Evolutionary conservation across 2,113 vertebrate genomes (phyloP), one percentile per base, ranked within the genome.

Genomic region (Ameiurus melas): DNA sequence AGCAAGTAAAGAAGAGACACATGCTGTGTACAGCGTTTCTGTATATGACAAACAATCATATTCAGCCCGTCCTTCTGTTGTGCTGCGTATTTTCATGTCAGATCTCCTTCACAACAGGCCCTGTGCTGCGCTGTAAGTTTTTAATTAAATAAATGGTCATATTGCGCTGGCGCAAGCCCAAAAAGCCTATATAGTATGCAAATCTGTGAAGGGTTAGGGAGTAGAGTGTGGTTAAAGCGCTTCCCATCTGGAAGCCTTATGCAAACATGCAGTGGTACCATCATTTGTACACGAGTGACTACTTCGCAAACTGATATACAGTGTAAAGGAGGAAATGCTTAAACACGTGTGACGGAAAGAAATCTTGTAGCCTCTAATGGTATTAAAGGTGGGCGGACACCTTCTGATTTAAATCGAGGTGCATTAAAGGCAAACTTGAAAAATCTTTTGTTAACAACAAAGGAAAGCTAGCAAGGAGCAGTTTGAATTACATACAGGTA

Each of bases 111-210:
- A 84, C 89, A 89, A 86, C n/a, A 53, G 86, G 88, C 91, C 86
- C 86, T 91, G 91, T 92, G 93, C 90, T 92, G 91, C 91, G 87
- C 88, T 85, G 90, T 91, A 88, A 84, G 90, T 92, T 94, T 90
- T 94, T 94, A 94, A 95, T 95, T 93, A 94, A 95, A 95, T 92
- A 93, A 94, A 93, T 94, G 93, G 93, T 93, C 89, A 55, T 92
- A 94, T 90, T 92, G 88, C 79, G 14, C 89, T 94, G 94, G 93
- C 89, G 27, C 47, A 16, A 68, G 89, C 92, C 94, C 94, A 95
- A 89, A 91, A 85, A 77, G 36, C 66, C 90, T 88, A 91, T 91
- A 91, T 89, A 91, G 90, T 87, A 93, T 94, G 93, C 89, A 94
- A 94, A 95, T 93, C 84, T 90, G 84, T 55, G 77, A 90, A 90